Evolutionary conservation across 2,797 vertebrate genomes (phyloP).

Genomic region (Xenentodon cancila): DNA sequence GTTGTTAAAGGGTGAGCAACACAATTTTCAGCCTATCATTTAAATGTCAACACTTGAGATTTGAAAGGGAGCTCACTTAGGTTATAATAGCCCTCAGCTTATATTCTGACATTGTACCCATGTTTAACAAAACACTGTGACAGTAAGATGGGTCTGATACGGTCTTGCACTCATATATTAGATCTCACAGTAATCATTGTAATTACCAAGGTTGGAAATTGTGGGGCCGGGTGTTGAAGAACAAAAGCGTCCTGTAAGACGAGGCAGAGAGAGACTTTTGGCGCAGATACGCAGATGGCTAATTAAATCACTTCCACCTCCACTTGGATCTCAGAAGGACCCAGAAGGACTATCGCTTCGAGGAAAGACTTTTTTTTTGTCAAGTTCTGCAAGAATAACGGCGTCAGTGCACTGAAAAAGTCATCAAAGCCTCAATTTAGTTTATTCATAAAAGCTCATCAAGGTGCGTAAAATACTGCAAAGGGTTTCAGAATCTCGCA

Average conservation of each 20-base stretch:
- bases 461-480: constrained; percentile 59
- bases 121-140: background rate
- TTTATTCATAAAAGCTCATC: constrained; percentile 54
- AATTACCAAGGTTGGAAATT: constrained; percentile 60
- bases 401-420: background rate
- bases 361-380: constrained; percentile 11
- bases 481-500: constrained; percentile 59
- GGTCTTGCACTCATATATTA: constrained; percentile 42
- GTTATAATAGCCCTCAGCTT: background rate
- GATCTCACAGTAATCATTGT: constrained; percentile 51
- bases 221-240: constrained; percentile 39
- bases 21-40: background rate
- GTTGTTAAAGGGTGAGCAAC: too few species aligned
- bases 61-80: constrained; percentile 3
- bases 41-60: constrained; percentile 1
- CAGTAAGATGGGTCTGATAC: constrained; percentile 14
- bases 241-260: constrained; percentile 47
- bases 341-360: constrained; percentile 8
- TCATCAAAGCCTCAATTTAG: constrained; percentile 27
- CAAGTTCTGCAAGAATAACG: constrained; percentile 4
- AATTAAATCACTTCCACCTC: constrained; percentile 48
- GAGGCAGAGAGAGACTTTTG: constrained; percentile 35
- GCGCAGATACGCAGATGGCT: constrained; percentile 44
- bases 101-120: too few species aligned
- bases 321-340: constrained; percentile 31